Percentiles rank a stretch among this genome's conserved stretches.
Evolutionary conservation across 37 sponge, comb jelly and placozoan genomes (phyloP).

Genomic region (Chondrilla cf. caribensis): DNA sequence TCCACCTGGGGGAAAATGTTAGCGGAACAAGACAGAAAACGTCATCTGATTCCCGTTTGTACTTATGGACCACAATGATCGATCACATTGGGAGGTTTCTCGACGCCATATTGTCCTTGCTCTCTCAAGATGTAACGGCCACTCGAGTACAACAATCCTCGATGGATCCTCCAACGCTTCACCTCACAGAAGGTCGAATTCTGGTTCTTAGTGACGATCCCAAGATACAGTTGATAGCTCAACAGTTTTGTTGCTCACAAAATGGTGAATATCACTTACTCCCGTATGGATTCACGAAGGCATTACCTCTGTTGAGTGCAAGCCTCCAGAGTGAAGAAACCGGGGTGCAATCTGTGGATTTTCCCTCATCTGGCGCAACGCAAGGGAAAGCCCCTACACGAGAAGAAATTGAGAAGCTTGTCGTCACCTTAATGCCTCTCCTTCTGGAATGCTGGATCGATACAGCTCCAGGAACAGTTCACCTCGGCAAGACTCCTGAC

Average conservation of each 20-base stretch:
- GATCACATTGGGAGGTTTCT: neutral
- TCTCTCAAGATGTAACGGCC: neutral
- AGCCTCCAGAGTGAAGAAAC: neutral
- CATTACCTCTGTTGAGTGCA: neutral
- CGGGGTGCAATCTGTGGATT: neutral
- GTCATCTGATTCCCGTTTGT: neutral
- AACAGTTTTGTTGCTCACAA: too few relatives aligned
- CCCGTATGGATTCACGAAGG: neutral
- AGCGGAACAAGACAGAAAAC: neutral
- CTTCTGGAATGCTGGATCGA: conserved; percentile 20
- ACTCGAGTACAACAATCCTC: neutral
- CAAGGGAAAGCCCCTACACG: neutral
- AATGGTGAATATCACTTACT: neutral
- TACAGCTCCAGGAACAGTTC: neutral
- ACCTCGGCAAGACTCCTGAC: neutral
- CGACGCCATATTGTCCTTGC: neutral
- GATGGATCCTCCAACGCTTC: neutral
- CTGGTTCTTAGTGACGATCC: neutral
- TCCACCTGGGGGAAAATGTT: neutral
- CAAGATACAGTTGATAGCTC: too few relatives aligned
- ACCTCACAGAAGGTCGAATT: neutral
- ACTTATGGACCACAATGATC: neutral
- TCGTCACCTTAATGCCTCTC: conserved; percentile 1
- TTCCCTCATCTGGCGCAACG: neutral
- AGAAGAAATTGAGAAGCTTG: neutral